phyloP scores from a whole-genome alignment of 2,113 vertebrate species.

The Tiliqua scincoides region DNA sequence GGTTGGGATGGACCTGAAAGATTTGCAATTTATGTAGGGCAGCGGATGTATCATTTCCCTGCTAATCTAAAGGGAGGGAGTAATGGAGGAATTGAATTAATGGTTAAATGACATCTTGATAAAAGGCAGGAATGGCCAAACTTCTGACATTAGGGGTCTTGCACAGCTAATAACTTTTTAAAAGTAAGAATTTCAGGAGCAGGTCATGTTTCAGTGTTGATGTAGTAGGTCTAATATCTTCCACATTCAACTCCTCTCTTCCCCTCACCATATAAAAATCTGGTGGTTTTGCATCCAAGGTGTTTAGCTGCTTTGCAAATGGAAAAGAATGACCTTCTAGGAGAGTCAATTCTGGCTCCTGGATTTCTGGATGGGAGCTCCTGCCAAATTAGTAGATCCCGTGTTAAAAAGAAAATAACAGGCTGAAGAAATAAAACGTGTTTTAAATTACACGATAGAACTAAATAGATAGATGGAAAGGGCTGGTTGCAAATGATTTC shows the following conservation, averaged over 20 bases:
- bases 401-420: too few relatives aligned
- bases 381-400: background rate
- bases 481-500: background rate
- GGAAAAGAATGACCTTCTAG: background rate
- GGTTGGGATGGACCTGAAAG: too few relatives aligned
- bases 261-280: background rate
- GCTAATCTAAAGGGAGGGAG: too few relatives aligned
- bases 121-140: background rate
- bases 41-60: too few relatives aligned
- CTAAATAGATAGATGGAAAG: too few relatives aligned
- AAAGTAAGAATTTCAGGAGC: background rate
- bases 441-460: too few relatives aligned
- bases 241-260: background rate
- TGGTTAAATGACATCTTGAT: background rate
- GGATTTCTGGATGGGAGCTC: background rate
- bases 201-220: background rate
- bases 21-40: too few relatives aligned
- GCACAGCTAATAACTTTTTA: background rate
- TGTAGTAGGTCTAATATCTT: background rate
- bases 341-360: background rate
- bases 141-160: background rate
- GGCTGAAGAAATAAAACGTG: too few relatives aligned
- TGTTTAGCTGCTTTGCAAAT: background rate
- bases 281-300: background rate
- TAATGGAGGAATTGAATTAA: too few relatives aligned